Conservation (phyloP, 2,888 invertebrate species). For the Harmothoe impar region DNA sequence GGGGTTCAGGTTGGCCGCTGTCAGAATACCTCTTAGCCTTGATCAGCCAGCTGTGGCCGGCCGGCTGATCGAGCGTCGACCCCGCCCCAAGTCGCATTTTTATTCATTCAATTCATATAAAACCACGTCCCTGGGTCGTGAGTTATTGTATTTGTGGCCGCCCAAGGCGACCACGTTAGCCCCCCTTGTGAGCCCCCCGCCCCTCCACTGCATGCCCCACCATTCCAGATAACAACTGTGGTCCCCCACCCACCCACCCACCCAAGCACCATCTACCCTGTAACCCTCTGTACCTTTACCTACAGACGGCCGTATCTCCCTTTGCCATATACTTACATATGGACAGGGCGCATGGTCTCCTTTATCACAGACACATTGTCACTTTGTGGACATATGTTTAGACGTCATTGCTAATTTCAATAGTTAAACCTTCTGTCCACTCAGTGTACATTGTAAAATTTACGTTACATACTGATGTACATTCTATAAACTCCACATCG, state of each 20-base stretch:
- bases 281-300: not conserved
- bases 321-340: not conserved
- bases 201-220: not conserved
- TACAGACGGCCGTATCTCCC: not conserved
- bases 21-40: constrained; percentile 52
- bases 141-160: constrained; percentile 50
- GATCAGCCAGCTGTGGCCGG: constrained; percentile 57
- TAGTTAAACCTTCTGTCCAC: no score
- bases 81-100: constrained; percentile 43
- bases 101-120: constrained; percentile 61
- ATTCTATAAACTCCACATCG: no score
- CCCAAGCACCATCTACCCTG: not conserved
- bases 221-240: no score
- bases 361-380: no score
- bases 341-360: no score
- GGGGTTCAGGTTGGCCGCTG: constrained; percentile 27
- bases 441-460: no score
- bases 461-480: no score
- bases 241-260: not conserved
- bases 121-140: not conserved
- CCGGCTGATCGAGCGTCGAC: not conserved
- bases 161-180: not conserved
- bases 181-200: not conserved
- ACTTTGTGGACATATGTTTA: no score
- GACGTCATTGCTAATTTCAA: no score